phyloP scores from a whole-genome alignment of 1,140 invertebrate genomes.

The Platyscapa corneri region DNA sequence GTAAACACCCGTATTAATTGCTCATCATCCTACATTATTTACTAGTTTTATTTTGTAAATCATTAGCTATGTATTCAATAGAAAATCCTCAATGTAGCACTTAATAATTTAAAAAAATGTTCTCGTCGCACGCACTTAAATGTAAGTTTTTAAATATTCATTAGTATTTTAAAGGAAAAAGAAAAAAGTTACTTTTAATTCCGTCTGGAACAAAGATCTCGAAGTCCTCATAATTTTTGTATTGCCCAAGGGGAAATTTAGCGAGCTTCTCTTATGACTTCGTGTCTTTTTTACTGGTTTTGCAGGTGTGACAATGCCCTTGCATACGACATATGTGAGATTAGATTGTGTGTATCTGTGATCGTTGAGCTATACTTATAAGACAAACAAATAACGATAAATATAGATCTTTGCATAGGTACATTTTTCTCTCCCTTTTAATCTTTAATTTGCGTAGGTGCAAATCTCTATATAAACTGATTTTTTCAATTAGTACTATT shows the following conservation, averaged over 20 bases:
- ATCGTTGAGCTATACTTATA: slow-evolving; percentile 50
- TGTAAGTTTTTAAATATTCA: slow-evolving; percentile 3
- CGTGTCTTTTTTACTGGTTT: slow-evolving; percentile 24
- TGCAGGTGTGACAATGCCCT: slow-evolving; percentile 39
- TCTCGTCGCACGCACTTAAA: slow-evolving; percentile 6
- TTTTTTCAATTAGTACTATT: slow-evolving; percentile 40
- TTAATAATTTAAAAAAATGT: background rate
- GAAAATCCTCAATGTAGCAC: background rate
- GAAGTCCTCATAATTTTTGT: slow-evolving; percentile 29
- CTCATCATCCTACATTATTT: background rate
- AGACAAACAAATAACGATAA: slow-evolving; percentile 45
- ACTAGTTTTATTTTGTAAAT: background rate
- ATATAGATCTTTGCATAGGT: slow-evolving; percentile 32
- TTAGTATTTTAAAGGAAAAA: background rate
- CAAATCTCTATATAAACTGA: slow-evolving; percentile 35
- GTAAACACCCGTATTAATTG: background rate
- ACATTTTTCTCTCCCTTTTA: slow-evolving; percentile 37
- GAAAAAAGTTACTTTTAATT: slow-evolving; percentile 12
- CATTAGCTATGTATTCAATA: background rate
- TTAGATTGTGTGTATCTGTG: slow-evolving; percentile 53
- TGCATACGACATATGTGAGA: slow-evolving; percentile 47
- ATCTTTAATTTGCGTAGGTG: slow-evolving; percentile 39
- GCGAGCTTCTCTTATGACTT: slow-evolving; percentile 26
- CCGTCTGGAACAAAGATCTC: slow-evolving; percentile 36
- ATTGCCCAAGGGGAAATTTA: background rate